Base-by-base conservation (phyloP, 2,797 vertebrate genomes). In the Manis pentadactyla region DNA sequence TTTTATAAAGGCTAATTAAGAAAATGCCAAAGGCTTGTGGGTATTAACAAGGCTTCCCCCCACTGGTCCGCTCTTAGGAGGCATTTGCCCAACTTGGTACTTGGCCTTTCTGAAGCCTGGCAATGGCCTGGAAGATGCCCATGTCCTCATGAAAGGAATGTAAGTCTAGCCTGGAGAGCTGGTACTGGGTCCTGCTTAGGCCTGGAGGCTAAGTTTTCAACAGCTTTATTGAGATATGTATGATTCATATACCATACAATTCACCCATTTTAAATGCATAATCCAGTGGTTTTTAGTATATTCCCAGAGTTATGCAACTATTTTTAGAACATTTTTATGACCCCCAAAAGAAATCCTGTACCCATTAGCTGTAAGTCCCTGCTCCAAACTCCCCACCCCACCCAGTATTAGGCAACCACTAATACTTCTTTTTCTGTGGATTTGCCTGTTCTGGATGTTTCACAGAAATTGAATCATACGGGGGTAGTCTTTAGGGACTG, bases 321-420 rank as follows among this genome's bases (percentile, higher is more conserved):
- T 79, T 78, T 95, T 74, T 68, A 93, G 89, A 93, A 94, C n/a
- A 34, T 93, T 95, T 92, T 83, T 49, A 90, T 68, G 25, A 86
- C 64, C 34, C 8, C 34, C 31, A 11, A 68, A 93, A 93, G 63
- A 96, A 87, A 64, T 27, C 23, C 42, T 90, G 55, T 49, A 19
- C 15, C 27, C 14, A 82, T 95, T 49, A 93, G 42, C 46, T 88
- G 53, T 88, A 29, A 57, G 21, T 5, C 12, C 34, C 29, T 8
- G 71, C 18, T 4, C 18, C 31, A 17, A 90, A 83, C 42, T 63
- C 23, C 59, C 64, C 34, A 61, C 18, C 34, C 57, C 34, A 21
- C 53, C 34, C 57, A 86, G 51, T 71, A 19, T 55, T 85, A 55
- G 75, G 29, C 74, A 92, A 78, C 46, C n/a, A 81, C 19, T 89